Conservation (phyloP, 2,888 invertebrate species). For the Ellobium chinense region DNA sequence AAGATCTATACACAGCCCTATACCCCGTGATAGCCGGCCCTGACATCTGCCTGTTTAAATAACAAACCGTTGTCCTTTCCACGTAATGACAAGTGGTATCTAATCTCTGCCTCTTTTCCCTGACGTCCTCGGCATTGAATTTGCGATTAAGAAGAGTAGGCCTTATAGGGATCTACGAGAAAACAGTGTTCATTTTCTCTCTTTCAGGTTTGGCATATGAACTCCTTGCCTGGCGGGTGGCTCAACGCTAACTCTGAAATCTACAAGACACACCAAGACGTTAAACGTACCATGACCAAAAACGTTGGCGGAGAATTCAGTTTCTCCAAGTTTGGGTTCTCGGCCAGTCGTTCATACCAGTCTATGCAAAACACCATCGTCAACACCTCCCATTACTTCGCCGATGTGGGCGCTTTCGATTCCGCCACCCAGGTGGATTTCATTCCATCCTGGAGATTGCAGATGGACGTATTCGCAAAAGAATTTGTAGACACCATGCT, state of each 20-base stretch:
- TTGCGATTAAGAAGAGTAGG: too few species aligned
- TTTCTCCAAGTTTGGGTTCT: slow-evolving; percentile 46
- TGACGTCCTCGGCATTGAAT: too few species aligned
- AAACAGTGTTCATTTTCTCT: too few species aligned
- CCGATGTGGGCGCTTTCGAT: slow-evolving; percentile 31
- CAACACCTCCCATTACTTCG: slow-evolving; percentile 43
- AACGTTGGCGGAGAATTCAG: slow-evolving; percentile 23
- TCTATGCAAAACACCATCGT: slow-evolving; percentile 42
- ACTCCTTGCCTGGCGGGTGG: slow-evolving; percentile 40
- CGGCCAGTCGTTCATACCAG: slow-evolving; percentile 46
- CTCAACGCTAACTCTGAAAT: slow-evolving; percentile 33
- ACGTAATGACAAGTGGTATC: too few species aligned
- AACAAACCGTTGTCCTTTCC: too few species aligned
- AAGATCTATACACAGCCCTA: too few species aligned
- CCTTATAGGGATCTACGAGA: too few species aligned
- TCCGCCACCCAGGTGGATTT: slow-evolving; percentile 31
- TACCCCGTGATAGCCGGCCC: too few species aligned
- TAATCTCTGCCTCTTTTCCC: too few species aligned
- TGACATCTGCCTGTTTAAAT: too few species aligned
- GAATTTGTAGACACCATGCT: slow-evolving; percentile 3
- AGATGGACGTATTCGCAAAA: slow-evolving; percentile 17
- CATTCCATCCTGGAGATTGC: slow-evolving; percentile 14
- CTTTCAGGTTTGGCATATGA: slow-evolving; percentile 37
- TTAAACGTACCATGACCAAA: slow-evolving; percentile 29
- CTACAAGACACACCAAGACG: slow-evolving; percentile 42